A percentile compares a stretch with the other conserved stretches of the same genome.
phyloP scores from a whole-genome alignment of 1,140 invertebrate genomes.

The Frieseomelitta varia region DNA sequence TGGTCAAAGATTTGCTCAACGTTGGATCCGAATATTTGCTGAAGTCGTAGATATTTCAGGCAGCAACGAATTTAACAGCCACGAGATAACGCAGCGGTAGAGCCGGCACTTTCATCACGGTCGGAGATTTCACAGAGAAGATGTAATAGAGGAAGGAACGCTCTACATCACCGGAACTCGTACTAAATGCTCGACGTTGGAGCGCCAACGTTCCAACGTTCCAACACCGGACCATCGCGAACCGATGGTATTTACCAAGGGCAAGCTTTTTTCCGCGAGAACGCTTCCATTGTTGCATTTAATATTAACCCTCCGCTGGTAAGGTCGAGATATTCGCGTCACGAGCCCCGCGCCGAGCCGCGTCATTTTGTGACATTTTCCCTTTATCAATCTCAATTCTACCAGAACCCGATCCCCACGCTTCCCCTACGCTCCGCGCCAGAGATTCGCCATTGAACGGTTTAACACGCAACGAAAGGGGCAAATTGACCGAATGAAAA shows the following conservation, averaged over 20 bases:
- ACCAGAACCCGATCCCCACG: not conserved
- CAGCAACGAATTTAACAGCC: not conserved
- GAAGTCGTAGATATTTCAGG: not conserved
- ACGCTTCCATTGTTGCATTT: not conserved
- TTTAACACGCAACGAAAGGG: constrained; percentile 25
- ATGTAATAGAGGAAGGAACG: not conserved
- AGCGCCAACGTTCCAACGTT: not conserved
- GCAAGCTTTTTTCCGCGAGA: not conserved
- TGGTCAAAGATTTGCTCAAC: too few species aligned
- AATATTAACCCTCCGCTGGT: not conserved
- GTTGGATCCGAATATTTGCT: not conserved
- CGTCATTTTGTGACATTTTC: not conserved
- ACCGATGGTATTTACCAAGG: not conserved
- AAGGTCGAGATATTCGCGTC: not conserved
- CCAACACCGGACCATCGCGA: not conserved
- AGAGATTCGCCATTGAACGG: constrained; percentile 1
- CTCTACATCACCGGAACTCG: not conserved
- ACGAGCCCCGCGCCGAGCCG: not conserved
- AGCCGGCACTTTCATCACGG: not conserved
- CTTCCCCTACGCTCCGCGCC: not conserved
- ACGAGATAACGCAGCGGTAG: not conserved
- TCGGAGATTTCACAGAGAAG: not conserved
- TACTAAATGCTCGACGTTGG: not conserved
- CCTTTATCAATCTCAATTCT: not conserved
- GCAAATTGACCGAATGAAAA: constrained; percentile 44